Percentiles rank a stretch among this genome's conserved stretches.
Evolutionary conservation across 1,140 invertebrate genomes (phyloP).

Genomic region (Drosophila ercepeae): DNA sequence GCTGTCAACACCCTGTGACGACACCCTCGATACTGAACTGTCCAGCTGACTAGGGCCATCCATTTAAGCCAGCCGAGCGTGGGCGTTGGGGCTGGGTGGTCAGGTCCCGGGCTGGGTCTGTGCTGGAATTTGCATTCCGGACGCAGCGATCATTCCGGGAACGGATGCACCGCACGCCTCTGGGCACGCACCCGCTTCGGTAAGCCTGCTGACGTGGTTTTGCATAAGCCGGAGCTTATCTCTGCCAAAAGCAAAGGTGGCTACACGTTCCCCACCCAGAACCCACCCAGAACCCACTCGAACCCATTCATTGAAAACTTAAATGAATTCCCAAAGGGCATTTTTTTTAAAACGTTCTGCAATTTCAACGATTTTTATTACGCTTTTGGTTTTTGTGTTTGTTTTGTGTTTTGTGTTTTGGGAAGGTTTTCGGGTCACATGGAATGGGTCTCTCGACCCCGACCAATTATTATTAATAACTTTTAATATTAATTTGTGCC

Average conservation of each 20-base stretch:
- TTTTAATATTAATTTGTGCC: constrained; percentile 47
- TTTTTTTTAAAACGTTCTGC: constrained; percentile 59
- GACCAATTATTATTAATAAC: constrained; percentile 21
- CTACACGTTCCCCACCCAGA: constrained; percentile 10
- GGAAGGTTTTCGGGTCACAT: constrained; percentile 2
- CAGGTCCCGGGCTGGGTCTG: constrained; percentile 7
- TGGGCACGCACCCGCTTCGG: constrained; percentile 41
- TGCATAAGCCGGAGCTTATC: constrained; percentile 40
- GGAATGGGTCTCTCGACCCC: constrained; percentile 18
- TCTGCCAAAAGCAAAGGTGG: neutral
- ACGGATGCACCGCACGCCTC: constrained; percentile 33
- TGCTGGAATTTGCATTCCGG: constrained; percentile 43
- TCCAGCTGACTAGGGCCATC: constrained; percentile 1
- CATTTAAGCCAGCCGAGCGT: constrained; percentile 45
- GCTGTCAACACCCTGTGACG: constrained; percentile 20
- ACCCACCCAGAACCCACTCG: neutral
- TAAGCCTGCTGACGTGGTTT: constrained; percentile 1
- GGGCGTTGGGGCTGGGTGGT: neutral
- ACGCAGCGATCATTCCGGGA: constrained; percentile 7
- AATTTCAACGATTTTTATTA: constrained; percentile 69
- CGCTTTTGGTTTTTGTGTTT: constrained; percentile 19
- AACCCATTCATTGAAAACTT: constrained; percentile 29
- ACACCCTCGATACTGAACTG: constrained; percentile 52
- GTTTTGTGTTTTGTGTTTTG: too few species aligned
- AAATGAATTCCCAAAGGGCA: neutral